Evolutionary conservation across 2,113 vertebrate genomes (phyloP).

Genomic region (Elgaria multicarinata): DNA sequence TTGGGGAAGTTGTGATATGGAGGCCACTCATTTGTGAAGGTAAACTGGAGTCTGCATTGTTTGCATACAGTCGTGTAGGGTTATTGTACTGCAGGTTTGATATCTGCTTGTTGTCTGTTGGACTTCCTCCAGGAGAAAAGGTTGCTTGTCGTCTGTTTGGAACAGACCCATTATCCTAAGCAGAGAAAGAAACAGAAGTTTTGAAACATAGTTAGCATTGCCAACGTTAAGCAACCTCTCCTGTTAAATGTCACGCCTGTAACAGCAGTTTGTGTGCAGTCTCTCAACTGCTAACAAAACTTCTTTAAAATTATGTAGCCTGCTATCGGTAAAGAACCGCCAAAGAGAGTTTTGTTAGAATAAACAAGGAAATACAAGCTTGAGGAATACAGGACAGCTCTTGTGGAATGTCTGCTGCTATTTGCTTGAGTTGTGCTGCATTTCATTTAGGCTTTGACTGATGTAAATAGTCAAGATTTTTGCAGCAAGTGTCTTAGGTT

Average conservation of each 20-base stretch:
- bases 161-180: slow-evolving; percentile 84
- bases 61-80: slow-evolving; percentile 76
- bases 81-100: slow-evolving; percentile 83
- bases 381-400: neutral
- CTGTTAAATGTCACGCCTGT: neutral
- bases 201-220: neutral
- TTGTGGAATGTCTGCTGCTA: neutral
- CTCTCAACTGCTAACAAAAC: neutral
- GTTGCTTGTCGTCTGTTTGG: slow-evolving; percentile 75
- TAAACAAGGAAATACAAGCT: slow-evolving; percentile 14
- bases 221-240: neutral
- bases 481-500: neutral
- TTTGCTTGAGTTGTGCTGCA: neutral
- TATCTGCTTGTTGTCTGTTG: slow-evolving; percentile 78
- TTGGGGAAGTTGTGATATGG: slow-evolving; percentile 82
- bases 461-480: neutral
- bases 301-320: neutral
- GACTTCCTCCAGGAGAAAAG: slow-evolving; percentile 68
- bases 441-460: neutral
- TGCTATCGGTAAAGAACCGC: neutral
- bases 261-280: neutral
- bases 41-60: slow-evolving; percentile 79
- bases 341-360: neutral
- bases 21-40: slow-evolving; percentile 87
- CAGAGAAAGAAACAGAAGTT: slow-evolving; percentile 36